Percentiles rank a stretch among this genome's conserved stretches.
These are phyloP conservation scores for Polydrusus tereticollis DNA, from an alignment of 2,888 invertebrate species.

Conservation along the genomic window DNA sequence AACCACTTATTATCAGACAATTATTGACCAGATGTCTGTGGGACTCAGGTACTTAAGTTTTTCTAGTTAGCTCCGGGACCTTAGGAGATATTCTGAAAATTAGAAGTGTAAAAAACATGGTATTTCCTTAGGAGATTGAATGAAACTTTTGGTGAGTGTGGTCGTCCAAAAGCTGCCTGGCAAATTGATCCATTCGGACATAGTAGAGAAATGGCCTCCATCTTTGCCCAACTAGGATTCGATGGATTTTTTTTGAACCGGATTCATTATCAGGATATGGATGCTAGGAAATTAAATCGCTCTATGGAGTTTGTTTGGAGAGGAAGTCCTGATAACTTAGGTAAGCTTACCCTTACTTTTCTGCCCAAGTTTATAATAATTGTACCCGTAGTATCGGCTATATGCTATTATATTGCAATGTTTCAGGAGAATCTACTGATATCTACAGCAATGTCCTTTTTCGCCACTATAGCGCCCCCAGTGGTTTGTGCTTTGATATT, in stretches of 20 bases:
- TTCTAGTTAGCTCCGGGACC: too few species aligned
- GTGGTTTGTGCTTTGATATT: slow-evolving; percentile 74
- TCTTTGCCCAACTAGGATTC: slow-evolving; percentile 76
- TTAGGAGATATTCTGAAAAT: too few species aligned
- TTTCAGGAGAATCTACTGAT: slow-evolving; percentile 40
- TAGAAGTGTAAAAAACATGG: too few species aligned
- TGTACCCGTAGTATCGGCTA: too few species aligned
- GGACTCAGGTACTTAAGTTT: slow-evolving; percentile 73
- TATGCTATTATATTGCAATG: not conserved
- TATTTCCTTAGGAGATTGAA: slow-evolving; percentile 70
- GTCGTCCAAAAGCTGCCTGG: slow-evolving; percentile 82
- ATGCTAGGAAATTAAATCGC: slow-evolving; percentile 70
- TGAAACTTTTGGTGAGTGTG: slow-evolving; percentile 80
- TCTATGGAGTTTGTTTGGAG: slow-evolving; percentile 80
- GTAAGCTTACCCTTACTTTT: slow-evolving; percentile 61
- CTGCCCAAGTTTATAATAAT: not conserved
- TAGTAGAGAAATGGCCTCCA: slow-evolving; percentile 76
- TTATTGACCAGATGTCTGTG: slow-evolving; percentile 79
- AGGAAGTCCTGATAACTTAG: slow-evolving; percentile 70
- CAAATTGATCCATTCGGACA: slow-evolving; percentile 92
- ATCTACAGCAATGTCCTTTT: slow-evolving; percentile 49
- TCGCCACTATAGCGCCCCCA: slow-evolving; percentile 68
- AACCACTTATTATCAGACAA: slow-evolving; percentile 75
- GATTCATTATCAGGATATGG: slow-evolving; percentile 77
- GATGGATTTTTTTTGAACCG: slow-evolving; percentile 80